These are phyloP conservation scores for Acrossocheilus wenchowensis DNA, from an alignment of 2,797 vertebrate genomes.

Conservation along the genomic window DNA sequence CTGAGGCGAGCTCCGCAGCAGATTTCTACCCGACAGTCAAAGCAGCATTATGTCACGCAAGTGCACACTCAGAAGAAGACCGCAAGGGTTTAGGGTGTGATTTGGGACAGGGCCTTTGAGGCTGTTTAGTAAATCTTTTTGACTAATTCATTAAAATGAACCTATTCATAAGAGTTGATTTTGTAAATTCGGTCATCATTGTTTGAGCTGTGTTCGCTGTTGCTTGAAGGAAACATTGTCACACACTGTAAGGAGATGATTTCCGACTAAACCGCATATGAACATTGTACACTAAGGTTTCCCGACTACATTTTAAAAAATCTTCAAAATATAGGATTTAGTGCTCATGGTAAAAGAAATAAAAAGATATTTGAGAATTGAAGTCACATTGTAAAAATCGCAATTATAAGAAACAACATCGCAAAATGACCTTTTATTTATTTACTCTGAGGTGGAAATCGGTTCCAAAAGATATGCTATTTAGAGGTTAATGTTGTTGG, in stretches of 20 bases:
- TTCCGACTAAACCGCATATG: background rate
- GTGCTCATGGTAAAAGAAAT: background rate
- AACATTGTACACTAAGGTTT: background rate
- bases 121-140: background rate
- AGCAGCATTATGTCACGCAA: too few relatives aligned
- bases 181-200: background rate
- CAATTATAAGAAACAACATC: background rate
- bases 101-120: background rate
- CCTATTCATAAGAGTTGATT: background rate
- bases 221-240: background rate
- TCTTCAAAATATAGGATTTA: background rate
- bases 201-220: background rate
- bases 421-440: background rate
- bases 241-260: rapidly evolving
- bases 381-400: background rate
- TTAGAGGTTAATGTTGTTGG: background rate
- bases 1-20: too few relatives aligned
- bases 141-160: background rate
- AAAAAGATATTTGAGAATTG: background rate
- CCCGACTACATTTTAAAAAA: background rate
- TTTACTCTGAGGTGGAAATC: background rate
- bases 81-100: too few relatives aligned
- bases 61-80: too few relatives aligned
- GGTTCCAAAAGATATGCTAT: background rate
- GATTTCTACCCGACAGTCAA: too few relatives aligned